Base-by-base conservation (phyloP, 2,113 vertebrate species). In the Eulacestoma nigropectus region DNA sequence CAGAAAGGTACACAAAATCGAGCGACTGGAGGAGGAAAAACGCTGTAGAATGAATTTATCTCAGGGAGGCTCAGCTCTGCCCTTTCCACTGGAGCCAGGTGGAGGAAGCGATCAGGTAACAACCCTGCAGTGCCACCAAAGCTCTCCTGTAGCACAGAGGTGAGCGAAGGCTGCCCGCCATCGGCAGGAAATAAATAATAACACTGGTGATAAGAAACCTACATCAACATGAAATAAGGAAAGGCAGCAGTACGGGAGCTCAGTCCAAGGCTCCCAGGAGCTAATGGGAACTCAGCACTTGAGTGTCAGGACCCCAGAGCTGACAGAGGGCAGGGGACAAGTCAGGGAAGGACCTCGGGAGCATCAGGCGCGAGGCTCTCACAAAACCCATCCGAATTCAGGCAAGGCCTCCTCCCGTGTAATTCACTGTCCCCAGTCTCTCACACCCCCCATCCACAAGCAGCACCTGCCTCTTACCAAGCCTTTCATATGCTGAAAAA, bases 211-310 rank as follows among this genome's bases (percentile, higher is more conserved):
- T n/a, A 21, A 57, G 67, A 80, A 76, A 89, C n/a, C 63, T 21
- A 50, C 13, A 16, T 2, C 3, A 55, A 59, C 44, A 29, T 0
- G 9, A 87, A 86, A 23, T 27, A 46, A 52, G 65, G 47, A n/a
- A 16, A 41, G 46, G 84, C 56, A 59, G 67, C 82, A 30, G 6
- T 3, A 25, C 59, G 23, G 60, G 23, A 87, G 37, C 39, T 72
- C 9, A 1, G 35, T 41, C 16, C 85, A 29, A 47, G 70, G 82
- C 55, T 86, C 55, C 37, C 2, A 0, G 50, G 57, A 87, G 74
- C 44, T 72, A 29, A 35, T 1, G 13, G 49, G 64, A 77, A 49
- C 70, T 33, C 60, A 7, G 74, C 0, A 0, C 4, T 60, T 0
- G 23, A 26, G 56, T 9, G n/a, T 15, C 35, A 44, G 80, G 50